Base-by-base conservation (phyloP, 1,140 invertebrate genomes). In the Zaprionus nigranus region DNA sequence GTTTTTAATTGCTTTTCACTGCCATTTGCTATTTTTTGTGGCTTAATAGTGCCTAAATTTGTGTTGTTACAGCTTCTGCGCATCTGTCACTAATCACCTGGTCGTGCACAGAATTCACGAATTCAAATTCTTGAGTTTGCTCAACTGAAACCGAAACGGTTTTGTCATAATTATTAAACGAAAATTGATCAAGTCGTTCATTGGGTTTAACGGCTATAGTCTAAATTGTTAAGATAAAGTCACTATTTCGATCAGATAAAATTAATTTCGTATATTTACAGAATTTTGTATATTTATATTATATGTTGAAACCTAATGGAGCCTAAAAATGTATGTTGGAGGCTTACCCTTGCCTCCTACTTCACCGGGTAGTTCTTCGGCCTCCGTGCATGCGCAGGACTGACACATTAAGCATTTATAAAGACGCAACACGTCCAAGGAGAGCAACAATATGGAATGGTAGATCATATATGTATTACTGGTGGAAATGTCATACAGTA, bases 31-130 rank as follows among this genome's bases (percentile, higher is more conserved):
- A 53, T 40, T 58, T 64, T 40, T 28, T 36, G 20, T 56, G 26
- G 22, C 53, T 82, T 86, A 86, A 86, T 85, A 79, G 82, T 86
- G 82, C 71, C 82, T 67, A 86, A 86, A 86, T 72, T 75, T 75
- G 79, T 78, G 36, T 56, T 26, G 26, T 64, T 75, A 70, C 84
- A 83, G 73, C 81, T 83, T 67, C 84, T 80, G 73, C 62, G 57
- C 66, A 78, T 80, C 84, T 65, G 49, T 36, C 20, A 20, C 78
- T 81, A 87, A 87, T 84, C 57, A 70, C 58, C 67, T 36, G 67
- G 22, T 66, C 81, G 83, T 87, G 84, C 43, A 65, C 38, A 15
- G 78, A 77, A 81, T 84, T 43, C 58, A 38, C 61, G 43, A n/a
- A n/a, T n/a, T 4, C 4, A 11, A 36, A 24, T 49, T 17, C 17